Evolutionary conservation across 2,113 vertebrate genomes (phyloP), one percentile per base, ranked within the genome.

Genomic region (Coregonus clupeaformis): DNA sequence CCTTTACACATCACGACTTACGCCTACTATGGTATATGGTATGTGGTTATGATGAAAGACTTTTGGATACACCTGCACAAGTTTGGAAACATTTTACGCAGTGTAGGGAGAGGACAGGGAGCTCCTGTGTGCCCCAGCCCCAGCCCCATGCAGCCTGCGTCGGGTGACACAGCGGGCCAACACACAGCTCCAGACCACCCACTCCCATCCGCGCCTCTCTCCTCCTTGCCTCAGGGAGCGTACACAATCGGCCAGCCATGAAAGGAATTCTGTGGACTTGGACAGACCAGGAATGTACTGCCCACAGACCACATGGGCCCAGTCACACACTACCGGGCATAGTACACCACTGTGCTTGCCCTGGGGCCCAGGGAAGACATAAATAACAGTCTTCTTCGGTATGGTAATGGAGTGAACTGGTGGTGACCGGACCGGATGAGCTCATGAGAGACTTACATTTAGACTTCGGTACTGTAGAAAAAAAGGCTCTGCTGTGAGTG

Each of bases 381-480:
- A n/a, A 52, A 65, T 30, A 25, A 65, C 71, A 45, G 11, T 30
- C 22, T 27, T 29, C 60, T 49, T 6, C 49, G 63, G 63, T 65
- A 65, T 65, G 63, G 63, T 65, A 29, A 65, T 65, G 9, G 13
- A 16, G 12, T 77, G 69, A 90, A 90, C 89, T 78, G 83, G 87
- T 81, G 82, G 63, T 11, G 36, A 12, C 9, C 29, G 22, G 60
- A 87, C 87, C 78, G 75, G 18, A 76, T 80, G 85, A 83, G 77
- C 59, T 86, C 78, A 87, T 81, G 84, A 82, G 74, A 83, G 76
- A 36, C 22, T 6, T 22, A 79, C 74, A 80, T 81, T 78, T 36
- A 45, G 66, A 16, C 32, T 27, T 36, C 57, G 72, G 75, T 42
- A 71, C 49, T 52, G 49, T 60, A 60, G 57, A 60, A 24, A 60